phyloP scores from a whole-genome alignment of 2,888 invertebrate species.

The Exocentrus adspersus region DNA sequence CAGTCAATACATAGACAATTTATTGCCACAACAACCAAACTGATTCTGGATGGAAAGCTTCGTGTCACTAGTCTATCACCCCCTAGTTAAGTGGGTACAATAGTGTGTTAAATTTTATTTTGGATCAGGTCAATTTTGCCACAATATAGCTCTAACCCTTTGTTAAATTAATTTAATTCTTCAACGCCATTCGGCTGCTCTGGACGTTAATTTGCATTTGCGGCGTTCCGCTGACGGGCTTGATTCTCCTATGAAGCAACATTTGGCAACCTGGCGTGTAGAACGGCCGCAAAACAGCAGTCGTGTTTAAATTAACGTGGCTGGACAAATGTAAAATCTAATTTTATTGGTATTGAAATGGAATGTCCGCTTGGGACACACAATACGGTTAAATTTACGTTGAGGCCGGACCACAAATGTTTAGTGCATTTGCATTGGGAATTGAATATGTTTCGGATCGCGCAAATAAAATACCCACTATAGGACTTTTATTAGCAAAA shows the following conservation, averaged over 20 bases:
- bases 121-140: background rate
- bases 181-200: background rate
- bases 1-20: too few relatives aligned
- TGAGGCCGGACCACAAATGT: background rate
- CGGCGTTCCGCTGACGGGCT: background rate
- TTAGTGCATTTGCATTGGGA: background rate
- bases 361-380: slow-evolving; percentile 1
- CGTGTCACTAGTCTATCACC: too few relatives aligned
- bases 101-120: background rate
- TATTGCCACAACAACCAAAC: too few relatives aligned
- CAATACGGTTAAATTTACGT: background rate
- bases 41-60: too few relatives aligned
- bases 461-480: background rate
- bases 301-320: background rate
- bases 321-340: slow-evolving; percentile 1
- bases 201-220: background rate
- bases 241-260: background rate
- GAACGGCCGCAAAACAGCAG: background rate
- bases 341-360: slow-evolving; percentile 1
- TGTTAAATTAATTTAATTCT: background rate
- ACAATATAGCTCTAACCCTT: background rate
- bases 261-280: background rate
- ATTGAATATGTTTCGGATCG: background rate
- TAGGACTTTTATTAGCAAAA: too few relatives aligned
- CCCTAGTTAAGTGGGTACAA: too few relatives aligned